Percentiles rank a stretch among this genome's conserved stretches.
phyloP scores from a whole-genome alignment of 1,140 invertebrate species.

The Lepeophtheirus salmonis region DNA sequence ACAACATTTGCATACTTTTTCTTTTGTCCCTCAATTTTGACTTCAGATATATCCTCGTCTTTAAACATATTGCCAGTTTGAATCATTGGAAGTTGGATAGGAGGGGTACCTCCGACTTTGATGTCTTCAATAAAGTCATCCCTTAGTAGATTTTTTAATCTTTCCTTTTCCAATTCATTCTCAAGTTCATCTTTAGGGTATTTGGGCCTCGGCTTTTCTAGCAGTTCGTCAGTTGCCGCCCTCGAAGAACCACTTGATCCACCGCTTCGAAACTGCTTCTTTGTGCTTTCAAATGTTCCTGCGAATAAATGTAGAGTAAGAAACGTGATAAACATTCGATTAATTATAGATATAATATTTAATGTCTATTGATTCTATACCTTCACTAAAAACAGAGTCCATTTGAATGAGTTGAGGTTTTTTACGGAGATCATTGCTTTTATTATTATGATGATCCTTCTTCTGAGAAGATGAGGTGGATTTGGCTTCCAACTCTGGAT shows the following conservation, averaged over 20 bases:
- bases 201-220: too few relatives aligned
- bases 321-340: background rate
- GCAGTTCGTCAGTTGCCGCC: too few relatives aligned
- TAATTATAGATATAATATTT: background rate
- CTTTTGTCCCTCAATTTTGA: background rate
- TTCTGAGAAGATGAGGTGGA: background rate
- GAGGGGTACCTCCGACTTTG: background rate
- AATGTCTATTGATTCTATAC: background rate
- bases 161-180: conserved; percentile 1
- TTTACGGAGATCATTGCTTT: background rate
- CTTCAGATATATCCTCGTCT: background rate
- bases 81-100: conserved; percentile 17
- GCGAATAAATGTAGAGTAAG: too few relatives aligned
- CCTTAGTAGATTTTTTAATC: background rate
- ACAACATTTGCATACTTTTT: background rate
- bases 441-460: too few relatives aligned
- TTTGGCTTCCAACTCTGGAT: background rate
- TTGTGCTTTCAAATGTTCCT: background rate
- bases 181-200: too few relatives aligned
- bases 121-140: conserved; percentile 16
- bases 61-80: conserved; percentile 17
- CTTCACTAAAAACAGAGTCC: background rate
- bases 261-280: background rate
- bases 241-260: too few relatives aligned
- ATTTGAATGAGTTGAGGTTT: background rate